These are phyloP conservation scores for Enteromius trimaculatus DNA, from an alignment of 2,797 vertebrate species.

Conservation along the genomic window DNA sequence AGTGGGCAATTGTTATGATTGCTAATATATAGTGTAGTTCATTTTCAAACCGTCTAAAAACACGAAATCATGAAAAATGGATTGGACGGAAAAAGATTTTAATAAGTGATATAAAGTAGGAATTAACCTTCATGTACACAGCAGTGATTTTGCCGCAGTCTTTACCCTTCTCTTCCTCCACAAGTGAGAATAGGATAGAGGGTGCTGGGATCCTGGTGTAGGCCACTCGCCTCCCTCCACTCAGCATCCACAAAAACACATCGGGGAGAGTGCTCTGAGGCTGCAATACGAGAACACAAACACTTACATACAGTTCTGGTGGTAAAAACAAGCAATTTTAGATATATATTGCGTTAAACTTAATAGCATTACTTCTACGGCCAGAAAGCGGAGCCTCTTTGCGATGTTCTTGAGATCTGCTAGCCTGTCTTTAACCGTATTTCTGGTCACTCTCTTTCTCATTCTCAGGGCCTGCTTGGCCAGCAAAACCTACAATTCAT, in stretches of 20 bases:
- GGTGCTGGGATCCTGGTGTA: conserved; percentile 85
- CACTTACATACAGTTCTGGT: background rate
- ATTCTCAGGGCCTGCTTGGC: conserved; percentile 83
- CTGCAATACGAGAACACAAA: conserved; percentile 67
- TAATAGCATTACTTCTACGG: conserved; percentile 82
- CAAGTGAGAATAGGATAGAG: conserved; percentile 89
- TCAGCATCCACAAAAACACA: conserved; percentile 90
- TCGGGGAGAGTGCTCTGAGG: conserved; percentile 91
- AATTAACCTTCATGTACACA: conserved; percentile 85
- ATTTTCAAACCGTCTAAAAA: background rate
- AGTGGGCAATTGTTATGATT: background rate
- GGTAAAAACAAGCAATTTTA: background rate
- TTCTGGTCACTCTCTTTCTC: conserved; percentile 72
- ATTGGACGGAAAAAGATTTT: conserved; percentile 25
- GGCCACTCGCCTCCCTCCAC: conserved; percentile 80
- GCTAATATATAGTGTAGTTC: background rate
- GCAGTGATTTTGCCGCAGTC: conserved; percentile 89
- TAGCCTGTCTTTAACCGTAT: conserved; percentile 79
- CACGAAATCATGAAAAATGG: background rate
- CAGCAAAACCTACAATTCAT: conserved; percentile 72
- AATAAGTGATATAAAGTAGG: background rate
- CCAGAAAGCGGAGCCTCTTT: conserved; percentile 79
- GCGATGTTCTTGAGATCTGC: conserved; percentile 80
- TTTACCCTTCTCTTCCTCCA: conserved; percentile 89
- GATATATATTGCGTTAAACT: background rate